phyloP scores from a whole-genome alignment of 2,113 vertebrate species.

The Marmota monax region DNA sequence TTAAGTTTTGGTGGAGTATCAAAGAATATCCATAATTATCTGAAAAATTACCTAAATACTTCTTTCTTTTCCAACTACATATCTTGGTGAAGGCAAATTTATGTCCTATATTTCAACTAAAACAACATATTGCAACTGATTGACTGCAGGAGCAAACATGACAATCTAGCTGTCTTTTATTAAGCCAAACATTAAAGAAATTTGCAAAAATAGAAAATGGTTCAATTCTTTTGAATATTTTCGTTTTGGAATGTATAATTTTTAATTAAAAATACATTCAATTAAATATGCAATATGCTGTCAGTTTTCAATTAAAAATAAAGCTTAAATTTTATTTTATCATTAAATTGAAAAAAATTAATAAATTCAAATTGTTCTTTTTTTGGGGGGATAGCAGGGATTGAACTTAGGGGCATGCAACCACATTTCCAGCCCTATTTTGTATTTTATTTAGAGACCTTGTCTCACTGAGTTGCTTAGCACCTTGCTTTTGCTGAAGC shows the following conservation, averaged over 20 bases:
- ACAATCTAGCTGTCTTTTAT: conserved; percentile 39
- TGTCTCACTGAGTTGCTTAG: no score
- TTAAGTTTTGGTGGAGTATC: conserved; percentile 8
- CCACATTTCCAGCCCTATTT: no score
- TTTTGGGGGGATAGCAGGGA: background rate
- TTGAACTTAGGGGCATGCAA: no score
- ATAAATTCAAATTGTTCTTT: background rate
- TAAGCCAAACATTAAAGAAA: conserved; percentile 57
- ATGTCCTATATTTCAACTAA: conserved; percentile 49
- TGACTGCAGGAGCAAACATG: background rate
- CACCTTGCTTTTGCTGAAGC: no score
- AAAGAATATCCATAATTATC: conserved; percentile 27
- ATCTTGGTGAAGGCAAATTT: conserved; percentile 45
- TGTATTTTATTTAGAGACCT: no score
- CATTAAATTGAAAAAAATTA: conserved; percentile 36
- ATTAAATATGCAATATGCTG: background rate
- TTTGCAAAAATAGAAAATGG: conserved; percentile 50
- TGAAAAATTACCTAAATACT: conserved; percentile 49
- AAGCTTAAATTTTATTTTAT: background rate
- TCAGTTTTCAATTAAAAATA: background rate
- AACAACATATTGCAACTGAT: conserved; percentile 56
- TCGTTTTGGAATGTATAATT: conserved; percentile 22
- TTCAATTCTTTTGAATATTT: conserved; percentile 46
- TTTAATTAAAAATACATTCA: conserved; percentile 3
- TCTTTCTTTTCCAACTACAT: conserved; percentile 41